These are phyloP conservation scores for Trachemys scripta DNA, from an alignment of 2,113 vertebrate species.

Conservation along the genomic window DNA sequence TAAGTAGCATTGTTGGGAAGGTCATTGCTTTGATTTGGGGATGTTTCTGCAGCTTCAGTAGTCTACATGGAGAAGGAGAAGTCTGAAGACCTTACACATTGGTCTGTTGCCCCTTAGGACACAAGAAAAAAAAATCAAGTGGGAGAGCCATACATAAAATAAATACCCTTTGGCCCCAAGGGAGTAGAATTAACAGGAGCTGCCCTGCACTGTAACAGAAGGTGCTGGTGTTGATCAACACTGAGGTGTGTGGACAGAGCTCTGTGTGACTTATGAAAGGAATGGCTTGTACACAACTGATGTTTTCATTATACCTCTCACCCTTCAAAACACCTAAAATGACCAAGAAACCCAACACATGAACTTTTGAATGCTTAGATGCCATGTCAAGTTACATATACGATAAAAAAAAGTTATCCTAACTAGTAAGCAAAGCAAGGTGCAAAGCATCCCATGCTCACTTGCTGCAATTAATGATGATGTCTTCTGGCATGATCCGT, in stretches of 20 bases:
- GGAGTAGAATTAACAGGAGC: background rate
- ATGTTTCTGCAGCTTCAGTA: background rate
- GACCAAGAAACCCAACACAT: background rate
- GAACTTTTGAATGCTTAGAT: background rate
- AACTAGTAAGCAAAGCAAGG: background rate
- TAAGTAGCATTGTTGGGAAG: background rate
- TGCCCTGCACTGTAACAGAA: background rate
- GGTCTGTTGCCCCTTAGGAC: background rate
- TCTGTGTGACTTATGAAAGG: background rate
- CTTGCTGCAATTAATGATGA: constrained; percentile 99
- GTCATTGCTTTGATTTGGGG: background rate
- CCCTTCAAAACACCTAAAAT: background rate
- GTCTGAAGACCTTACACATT: background rate
- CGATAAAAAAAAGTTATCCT: background rate
- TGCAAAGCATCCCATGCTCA: constrained; percentile 69
- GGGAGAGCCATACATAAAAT: background rate
- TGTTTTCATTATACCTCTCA: background rate
- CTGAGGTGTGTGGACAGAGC: background rate
- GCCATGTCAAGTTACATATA: accelerated
- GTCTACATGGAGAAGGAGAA: background rate
- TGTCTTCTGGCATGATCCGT: constrained; percentile 92
- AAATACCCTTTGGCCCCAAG: background rate
- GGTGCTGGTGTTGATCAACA: background rate
- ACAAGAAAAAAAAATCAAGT: background rate
- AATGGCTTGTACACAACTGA: background rate